A percentile compares a stretch with the other conserved stretches of the same genome.
These are phyloP conservation scores for Chymomyza amoena DNA, from an alignment of 2,888 invertebrate genomes.

Conservation along the genomic window DNA sequence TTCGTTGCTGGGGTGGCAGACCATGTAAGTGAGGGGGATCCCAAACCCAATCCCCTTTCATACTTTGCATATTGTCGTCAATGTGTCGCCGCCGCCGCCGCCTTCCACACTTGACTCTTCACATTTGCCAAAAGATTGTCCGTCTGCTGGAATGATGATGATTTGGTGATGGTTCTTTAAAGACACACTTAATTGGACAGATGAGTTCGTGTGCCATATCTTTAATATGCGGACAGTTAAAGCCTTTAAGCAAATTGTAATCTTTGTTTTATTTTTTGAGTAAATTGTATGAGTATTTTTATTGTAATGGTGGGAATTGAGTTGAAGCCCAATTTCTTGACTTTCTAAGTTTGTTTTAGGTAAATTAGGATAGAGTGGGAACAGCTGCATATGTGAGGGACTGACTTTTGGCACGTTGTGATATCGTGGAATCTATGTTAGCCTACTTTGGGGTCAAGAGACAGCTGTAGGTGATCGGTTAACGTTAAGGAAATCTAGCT, in stretches of 20 bases:
- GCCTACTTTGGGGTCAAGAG: too few relatives aligned
- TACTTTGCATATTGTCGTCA: conserved; percentile 61
- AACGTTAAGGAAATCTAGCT: too few relatives aligned
- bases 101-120: conserved; percentile 21
- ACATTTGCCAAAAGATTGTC: conserved; percentile 36
- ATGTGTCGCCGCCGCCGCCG: conserved; percentile 39
- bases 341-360: too few relatives aligned
- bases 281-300: conserved; percentile 19
- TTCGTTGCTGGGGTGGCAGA: background rate
- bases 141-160: conserved; percentile 33
- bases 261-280: conserved; percentile 36
- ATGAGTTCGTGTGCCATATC: conserved; percentile 46
- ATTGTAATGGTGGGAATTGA: conserved; percentile 40
- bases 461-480: too few relatives aligned
- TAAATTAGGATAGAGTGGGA: too few relatives aligned
- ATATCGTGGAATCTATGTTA: too few relatives aligned
- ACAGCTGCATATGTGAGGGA: too few relatives aligned
- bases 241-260: conserved; percentile 44
- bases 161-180: conserved; percentile 21
- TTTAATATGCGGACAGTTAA: conserved; percentile 27
- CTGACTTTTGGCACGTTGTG: too few relatives aligned
- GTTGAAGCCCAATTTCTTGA: too few relatives aligned
- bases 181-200: conserved; percentile 45
- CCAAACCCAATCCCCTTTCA: conserved; percentile 7
- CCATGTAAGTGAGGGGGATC: background rate